Evolutionary conservation across 1,140 invertebrate genomes (phyloP).

Genomic region (Arctopsyche grandis): DNA sequence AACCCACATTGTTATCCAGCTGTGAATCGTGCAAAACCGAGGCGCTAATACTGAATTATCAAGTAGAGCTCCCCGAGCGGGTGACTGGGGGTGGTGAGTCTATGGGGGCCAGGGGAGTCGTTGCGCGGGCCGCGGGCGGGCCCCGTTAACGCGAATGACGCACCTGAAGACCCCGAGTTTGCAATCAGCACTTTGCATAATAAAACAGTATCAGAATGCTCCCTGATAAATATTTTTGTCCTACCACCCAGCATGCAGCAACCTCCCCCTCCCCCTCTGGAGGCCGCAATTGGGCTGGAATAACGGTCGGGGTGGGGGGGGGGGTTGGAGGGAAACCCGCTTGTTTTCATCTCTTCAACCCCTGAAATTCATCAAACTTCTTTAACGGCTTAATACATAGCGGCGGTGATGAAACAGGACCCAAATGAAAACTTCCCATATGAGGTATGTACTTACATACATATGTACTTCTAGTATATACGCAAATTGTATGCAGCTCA

Average conservation of each 20-base stretch:
- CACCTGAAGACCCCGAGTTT: slow-evolving; percentile 52
- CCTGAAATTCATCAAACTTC: slow-evolving; percentile 39
- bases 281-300: slow-evolving; percentile 8
- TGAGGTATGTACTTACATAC: too few species aligned
- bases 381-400: slow-evolving; percentile 32
- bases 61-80: slow-evolving; percentile 36
- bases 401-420: not conserved
- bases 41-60: slow-evolving; percentile 46
- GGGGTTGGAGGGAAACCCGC: not conserved
- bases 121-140: slow-evolving; percentile 26
- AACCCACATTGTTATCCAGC: slow-evolving; percentile 27
- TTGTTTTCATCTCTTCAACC: slow-evolving; percentile 30
- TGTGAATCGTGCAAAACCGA: slow-evolving; percentile 30
- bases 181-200: slow-evolving; percentile 54
- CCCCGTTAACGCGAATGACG: slow-evolving; percentile 49
- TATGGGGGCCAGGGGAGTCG: slow-evolving; percentile 43
- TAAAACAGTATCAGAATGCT: slow-evolving; percentile 47
- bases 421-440: slow-evolving; percentile 5
- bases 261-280: not conserved
- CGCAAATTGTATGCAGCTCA: too few species aligned
- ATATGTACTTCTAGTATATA: too few species aligned
- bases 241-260: slow-evolving; percentile 6
- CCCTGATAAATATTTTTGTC: slow-evolving; percentile 49
- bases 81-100: not conserved
- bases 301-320: not conserved